Evolutionary conservation across 2,888 invertebrate genomes (phyloP), one percentile per base, ranked within the genome.

Genomic region (Rapana venosa): DNA sequence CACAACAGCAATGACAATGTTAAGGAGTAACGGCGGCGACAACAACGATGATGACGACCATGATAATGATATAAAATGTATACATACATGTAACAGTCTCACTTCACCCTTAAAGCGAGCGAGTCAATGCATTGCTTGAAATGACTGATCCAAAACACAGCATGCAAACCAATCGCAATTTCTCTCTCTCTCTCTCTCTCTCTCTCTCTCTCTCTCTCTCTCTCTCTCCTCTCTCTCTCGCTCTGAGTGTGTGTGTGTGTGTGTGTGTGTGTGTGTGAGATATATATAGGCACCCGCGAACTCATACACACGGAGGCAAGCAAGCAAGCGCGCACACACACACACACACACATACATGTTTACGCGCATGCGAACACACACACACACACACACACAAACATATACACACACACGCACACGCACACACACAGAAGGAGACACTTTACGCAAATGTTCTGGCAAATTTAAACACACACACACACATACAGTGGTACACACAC

Each of bases 301-400:
- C 74, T 15, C 74, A 13, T n/a, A 77, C 74, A 77, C 74, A 77
- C 74, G 26, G 15, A 77, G 15, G 13, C 74, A 77, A 8, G n/a
- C 26, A 30, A 8, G n/a, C 74, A 30, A 8, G n/a, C 26, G 26
- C 74, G 13, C 74, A 77, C n/a, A 30, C 74, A 77, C 74, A 30
- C 74, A 30, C 74, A 30, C 74, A 77, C 74, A n/a, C 66, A 66
- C 66, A 66, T 13, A 66, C 66, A 66, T 17, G 26, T 26, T 2
- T 26, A 66, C 66, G 26, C 66, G 13, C 66, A 66, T 13, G 26
- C 66, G 26, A 17, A 66, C 66, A 66, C 74, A 77, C 74, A 77
- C 74, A 77, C 74, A 77, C 74, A 77, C 74, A 77, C 74, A 77
- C 74, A 77, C 30, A 77, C 74, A n/a, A 8, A 77, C 74, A 77